These are phyloP conservation scores for Aplysina aerophoba DNA, from an alignment of 37 sponge, comb jelly and placozoan species.

Conservation along the genomic window DNA sequence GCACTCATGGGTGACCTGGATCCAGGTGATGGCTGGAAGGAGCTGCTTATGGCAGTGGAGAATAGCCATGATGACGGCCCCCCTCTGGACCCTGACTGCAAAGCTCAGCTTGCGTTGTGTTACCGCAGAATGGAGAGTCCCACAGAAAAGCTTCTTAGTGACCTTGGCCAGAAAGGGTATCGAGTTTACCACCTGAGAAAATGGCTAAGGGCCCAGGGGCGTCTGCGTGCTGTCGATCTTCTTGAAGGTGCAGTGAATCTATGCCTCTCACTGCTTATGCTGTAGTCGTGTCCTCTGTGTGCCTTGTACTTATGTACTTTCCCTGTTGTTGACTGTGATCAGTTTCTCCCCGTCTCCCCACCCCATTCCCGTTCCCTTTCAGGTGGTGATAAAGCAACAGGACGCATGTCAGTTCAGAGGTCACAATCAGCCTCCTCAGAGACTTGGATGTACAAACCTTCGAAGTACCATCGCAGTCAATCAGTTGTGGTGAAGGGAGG, in stretches of 20 bases:
- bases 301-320: too few species aligned
- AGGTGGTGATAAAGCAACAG: too few species aligned
- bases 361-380: too few species aligned
- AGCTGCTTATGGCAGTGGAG: not conserved
- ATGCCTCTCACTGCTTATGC: not conserved
- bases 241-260: slow-evolving; percentile 1
- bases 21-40: not conserved
- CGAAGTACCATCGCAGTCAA: too few species aligned
- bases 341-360: too few species aligned
- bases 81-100: not conserved
- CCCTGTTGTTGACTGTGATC: too few species aligned
- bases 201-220: not conserved
- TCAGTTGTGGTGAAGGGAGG: too few species aligned
- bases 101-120: not conserved
- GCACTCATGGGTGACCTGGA: not conserved
- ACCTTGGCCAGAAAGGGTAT: slow-evolving; percentile 22
- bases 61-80: not conserved
- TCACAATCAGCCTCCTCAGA: too few species aligned
- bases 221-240: not conserved
- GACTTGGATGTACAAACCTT: too few species aligned
- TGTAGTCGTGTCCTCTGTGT: not conserved
- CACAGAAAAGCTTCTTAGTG: not conserved
- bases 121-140: not conserved
- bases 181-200: not conserved
- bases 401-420: too few species aligned